Conservation (phyloP, 2,888 invertebrate species). For the Drosophila colorata region DNA sequence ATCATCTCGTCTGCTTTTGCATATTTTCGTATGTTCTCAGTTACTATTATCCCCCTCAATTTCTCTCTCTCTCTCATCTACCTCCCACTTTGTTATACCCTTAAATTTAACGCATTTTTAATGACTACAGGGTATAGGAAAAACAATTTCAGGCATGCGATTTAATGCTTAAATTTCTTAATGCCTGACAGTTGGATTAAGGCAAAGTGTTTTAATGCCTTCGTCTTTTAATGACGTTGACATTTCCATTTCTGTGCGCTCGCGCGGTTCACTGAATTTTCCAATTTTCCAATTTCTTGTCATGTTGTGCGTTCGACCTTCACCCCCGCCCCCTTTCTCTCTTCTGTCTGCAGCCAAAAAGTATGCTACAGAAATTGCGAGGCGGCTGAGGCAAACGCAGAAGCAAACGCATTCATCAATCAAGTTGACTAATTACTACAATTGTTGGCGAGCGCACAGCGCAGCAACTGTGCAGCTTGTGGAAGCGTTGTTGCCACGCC, state of each 20-base stretch:
- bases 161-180: conserved; percentile 68
- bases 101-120: neutral
- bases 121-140: conserved; percentile 18
- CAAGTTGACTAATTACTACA: conserved; percentile 76
- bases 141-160: conserved; percentile 33
- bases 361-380: conserved; percentile 45
- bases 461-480: conserved; percentile 21
- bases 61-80: no score
- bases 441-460: conserved; percentile 31
- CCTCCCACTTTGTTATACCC: no score
- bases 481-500: conserved; percentile 15
- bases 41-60: no score
- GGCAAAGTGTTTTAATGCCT: conserved; percentile 44
- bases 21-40: no score
- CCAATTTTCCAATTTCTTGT: conserved; percentile 53
- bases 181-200: conserved; percentile 50
- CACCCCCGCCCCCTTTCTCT: neutral
- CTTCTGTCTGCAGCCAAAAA: conserved; percentile 24
- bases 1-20: no score
- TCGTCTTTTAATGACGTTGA: conserved; percentile 70
- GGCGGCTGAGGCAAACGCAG: neutral
- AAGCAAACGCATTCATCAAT: conserved; percentile 65
- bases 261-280: conserved; percentile 54
- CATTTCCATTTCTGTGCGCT: conserved; percentile 56
- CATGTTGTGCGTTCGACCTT: neutral